Conservation (phyloP, 1,140 invertebrate genomes). For the Apis cerana region DNA sequence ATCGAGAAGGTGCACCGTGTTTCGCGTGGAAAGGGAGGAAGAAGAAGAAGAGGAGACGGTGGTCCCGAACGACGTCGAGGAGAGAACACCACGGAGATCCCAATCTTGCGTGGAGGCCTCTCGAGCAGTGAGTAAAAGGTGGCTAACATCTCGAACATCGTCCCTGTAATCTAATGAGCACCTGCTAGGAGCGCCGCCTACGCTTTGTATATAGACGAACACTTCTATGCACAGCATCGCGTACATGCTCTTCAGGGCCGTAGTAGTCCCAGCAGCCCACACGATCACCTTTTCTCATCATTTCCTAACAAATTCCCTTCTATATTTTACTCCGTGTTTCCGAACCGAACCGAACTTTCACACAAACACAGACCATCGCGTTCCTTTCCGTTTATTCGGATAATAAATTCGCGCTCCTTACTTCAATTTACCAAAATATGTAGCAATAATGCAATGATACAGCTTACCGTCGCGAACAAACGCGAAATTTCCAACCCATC, state of each 20-base stretch:
- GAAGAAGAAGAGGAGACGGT: slow-evolving; percentile 8
- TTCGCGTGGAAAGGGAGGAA: slow-evolving; percentile 38
- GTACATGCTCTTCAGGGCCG: slow-evolving; percentile 51
- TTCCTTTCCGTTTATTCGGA: no score
- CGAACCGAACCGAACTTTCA: background rate
- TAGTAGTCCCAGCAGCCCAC: slow-evolving; percentile 22
- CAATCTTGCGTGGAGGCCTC: slow-evolving; percentile 76
- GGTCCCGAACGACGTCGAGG: slow-evolving; percentile 47
- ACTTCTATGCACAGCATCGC: slow-evolving; percentile 57
- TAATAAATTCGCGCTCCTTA: no score
- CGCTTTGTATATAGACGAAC: slow-evolving; percentile 73
- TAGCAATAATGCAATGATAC: no score
- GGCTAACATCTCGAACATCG: slow-evolving; percentile 78
- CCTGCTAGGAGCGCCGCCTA: slow-evolving; percentile 76
- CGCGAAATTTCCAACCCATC: background rate
- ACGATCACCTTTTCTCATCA: background rate
- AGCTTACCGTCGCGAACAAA: no score
- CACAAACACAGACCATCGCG: no score
- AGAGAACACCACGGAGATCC: slow-evolving; percentile 69
- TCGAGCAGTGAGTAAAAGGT: slow-evolving; percentile 78
- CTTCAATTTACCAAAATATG: no score
- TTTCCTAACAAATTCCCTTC: background rate
- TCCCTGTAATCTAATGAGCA: slow-evolving; percentile 79
- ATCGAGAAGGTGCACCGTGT: background rate
- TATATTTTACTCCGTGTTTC: background rate